Evolutionary conservation across 2,113 vertebrate genomes (phyloP).

Genomic region (Garra rufa): DNA sequence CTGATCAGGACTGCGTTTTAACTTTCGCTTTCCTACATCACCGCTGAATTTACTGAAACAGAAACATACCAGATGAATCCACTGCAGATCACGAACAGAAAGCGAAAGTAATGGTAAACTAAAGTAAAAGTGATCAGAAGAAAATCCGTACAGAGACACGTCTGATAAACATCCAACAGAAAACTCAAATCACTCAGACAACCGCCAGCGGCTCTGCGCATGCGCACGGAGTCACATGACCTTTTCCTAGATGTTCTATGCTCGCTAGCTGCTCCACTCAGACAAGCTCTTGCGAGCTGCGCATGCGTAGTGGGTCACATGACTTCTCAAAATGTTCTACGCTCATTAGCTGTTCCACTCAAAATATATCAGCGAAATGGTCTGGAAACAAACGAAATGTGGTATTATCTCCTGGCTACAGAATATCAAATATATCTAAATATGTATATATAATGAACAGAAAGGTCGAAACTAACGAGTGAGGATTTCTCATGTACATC

Average conservation of each 20-base stretch:
- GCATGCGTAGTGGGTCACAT: neutral
- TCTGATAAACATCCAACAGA: neutral
- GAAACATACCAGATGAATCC: neutral
- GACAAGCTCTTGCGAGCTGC: neutral
- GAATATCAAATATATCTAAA: too few species aligned
- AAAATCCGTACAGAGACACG: neutral
- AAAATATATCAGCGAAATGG: too few species aligned
- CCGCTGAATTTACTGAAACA: neutral
- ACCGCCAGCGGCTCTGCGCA: constrained; percentile 20
- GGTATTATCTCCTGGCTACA: too few species aligned
- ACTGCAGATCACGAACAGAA: neutral
- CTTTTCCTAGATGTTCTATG: neutral
- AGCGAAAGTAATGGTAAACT: neutral
- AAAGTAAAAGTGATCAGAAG: neutral
- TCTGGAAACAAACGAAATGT: too few species aligned
- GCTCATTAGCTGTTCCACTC: neutral
- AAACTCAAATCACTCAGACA: constrained; percentile 30
- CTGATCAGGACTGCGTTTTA: too few species aligned
- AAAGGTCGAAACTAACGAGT: neutral
- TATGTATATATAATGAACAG: too few species aligned
- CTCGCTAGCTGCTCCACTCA: neutral
- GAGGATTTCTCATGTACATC: neutral
- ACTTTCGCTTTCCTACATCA: neutral
- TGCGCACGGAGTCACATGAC: neutral
- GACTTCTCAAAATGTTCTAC: neutral